phyloP scores from a whole-genome alignment of 1,140 invertebrate genomes.

The Zaprionus africanus region DNA sequence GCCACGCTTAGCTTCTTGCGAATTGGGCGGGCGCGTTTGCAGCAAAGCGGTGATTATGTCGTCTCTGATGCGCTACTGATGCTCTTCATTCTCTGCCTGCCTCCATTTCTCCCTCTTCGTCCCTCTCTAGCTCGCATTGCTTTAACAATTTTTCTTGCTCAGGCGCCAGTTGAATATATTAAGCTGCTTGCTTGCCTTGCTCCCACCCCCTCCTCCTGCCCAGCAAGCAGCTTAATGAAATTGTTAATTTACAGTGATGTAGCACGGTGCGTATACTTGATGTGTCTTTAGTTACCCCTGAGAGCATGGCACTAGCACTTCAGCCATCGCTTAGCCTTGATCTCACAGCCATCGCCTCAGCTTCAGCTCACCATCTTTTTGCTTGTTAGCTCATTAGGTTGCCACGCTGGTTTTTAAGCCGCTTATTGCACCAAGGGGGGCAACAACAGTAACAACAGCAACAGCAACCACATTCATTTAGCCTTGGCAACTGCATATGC shows the following conservation, averaged over 20 bases:
- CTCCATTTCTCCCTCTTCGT: background rate
- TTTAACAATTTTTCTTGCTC: slow-evolving; percentile 49
- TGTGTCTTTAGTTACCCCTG: slow-evolving; percentile 57
- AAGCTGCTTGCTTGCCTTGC: slow-evolving; percentile 52
- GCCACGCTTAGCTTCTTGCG: slow-evolving; percentile 57
- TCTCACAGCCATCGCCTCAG: slow-evolving; percentile 18
- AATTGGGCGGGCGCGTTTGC: slow-evolving; percentile 57
- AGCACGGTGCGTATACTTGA: slow-evolving; percentile 73
- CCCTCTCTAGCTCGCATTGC: slow-evolving; percentile 41
- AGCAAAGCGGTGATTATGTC: slow-evolving; percentile 75
- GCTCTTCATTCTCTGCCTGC: background rate
- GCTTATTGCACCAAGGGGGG: slow-evolving; percentile 64
- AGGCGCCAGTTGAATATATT: slow-evolving; percentile 67
- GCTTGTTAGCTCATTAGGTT: slow-evolving; percentile 53
- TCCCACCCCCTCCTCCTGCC: background rate
- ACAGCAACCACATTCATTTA: slow-evolving; percentile 36
- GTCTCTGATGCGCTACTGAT: slow-evolving; percentile 31
- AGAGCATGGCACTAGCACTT: slow-evolving; percentile 15
- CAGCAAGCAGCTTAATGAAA: slow-evolving; percentile 67
- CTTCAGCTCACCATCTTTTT: background rate
- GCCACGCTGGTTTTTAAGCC: slow-evolving; percentile 58
- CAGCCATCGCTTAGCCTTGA: slow-evolving; percentile 44
- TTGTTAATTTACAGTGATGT: slow-evolving; percentile 69
- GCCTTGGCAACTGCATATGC: slow-evolving; percentile 43
- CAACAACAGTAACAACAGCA: background rate